These are phyloP conservation scores for Brachionus calyciflorus DNA, from an alignment of 1,140 invertebrate genomes.

Conservation along the genomic window DNA sequence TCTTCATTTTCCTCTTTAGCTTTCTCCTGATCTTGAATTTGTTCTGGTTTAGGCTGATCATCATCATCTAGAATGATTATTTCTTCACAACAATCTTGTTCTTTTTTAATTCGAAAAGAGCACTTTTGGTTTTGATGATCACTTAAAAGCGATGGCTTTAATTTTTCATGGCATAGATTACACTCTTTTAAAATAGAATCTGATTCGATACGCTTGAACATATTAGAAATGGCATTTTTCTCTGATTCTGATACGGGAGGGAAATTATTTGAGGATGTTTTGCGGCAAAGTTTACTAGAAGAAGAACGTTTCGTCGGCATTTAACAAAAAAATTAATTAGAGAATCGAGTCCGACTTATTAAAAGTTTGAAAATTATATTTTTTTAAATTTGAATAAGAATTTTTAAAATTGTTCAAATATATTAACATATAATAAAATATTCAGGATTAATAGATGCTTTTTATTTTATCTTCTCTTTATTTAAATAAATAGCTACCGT, in stretches of 20 bases:
- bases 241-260: neutral
- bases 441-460: neutral
- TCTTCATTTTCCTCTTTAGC: neutral
- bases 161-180: neutral
- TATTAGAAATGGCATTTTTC: neutral
- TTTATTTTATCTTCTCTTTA: neutral
- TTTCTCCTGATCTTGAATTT: neutral
- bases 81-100: neutral
- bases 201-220: conserved; percentile 15
- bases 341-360: no score
- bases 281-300: neutral
- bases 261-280: conserved; percentile 6
- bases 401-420: no score
- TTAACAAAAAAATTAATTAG: no score
- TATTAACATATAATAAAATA: neutral
- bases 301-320: neutral
- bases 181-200: neutral
- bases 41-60: neutral
- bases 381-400: neutral
- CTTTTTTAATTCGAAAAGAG: neutral
- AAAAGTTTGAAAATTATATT: neutral
- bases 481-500: no score
- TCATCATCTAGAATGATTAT: neutral
- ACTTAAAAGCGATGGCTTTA: neutral
- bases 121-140: neutral